These are phyloP conservation scores for Turritopsis rubra DNA, from an alignment of 30 jellyfish, hydroid and myxozoan genomes.

Conservation along the genomic window DNA sequence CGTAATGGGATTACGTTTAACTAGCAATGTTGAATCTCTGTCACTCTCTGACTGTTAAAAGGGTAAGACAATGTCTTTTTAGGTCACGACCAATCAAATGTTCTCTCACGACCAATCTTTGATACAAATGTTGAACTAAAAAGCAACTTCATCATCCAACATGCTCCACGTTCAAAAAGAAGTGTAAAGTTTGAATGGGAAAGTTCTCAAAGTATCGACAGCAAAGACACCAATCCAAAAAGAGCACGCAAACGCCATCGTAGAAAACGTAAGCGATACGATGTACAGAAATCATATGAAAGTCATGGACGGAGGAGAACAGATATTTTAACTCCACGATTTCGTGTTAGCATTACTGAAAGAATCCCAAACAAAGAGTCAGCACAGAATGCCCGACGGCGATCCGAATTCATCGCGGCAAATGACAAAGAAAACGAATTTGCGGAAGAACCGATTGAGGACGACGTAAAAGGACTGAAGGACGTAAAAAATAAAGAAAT, in stretches of 20 bases:
- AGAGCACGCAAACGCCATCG: background rate
- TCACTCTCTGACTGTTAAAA: too few relatives aligned
- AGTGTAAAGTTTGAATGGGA: background rate
- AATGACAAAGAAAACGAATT: background rate
- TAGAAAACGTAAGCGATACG: background rate
- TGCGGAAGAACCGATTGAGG: constrained; percentile 6
- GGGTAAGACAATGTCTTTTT: too few relatives aligned
- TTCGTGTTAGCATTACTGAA: constrained; percentile 4
- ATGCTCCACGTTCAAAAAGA: background rate
- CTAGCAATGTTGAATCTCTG: too few relatives aligned
- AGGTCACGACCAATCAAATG: background rate
- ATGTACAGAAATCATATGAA: background rate
- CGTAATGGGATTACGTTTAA: too few relatives aligned
- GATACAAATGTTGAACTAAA: background rate
- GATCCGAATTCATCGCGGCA: constrained; percentile 4
- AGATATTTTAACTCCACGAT: background rate
- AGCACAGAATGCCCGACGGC: background rate
- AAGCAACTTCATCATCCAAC: background rate
- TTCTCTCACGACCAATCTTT: background rate
- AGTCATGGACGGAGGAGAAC: constrained; percentile 8
- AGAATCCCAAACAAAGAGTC: background rate
- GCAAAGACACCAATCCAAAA: background rate
- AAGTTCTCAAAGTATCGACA: background rate
- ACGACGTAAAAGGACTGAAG: background rate
- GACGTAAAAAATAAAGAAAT: background rate